phyloP scores from a whole-genome alignment of 2,113 vertebrate genomes.

The Oreocharis arfaki region DNA sequence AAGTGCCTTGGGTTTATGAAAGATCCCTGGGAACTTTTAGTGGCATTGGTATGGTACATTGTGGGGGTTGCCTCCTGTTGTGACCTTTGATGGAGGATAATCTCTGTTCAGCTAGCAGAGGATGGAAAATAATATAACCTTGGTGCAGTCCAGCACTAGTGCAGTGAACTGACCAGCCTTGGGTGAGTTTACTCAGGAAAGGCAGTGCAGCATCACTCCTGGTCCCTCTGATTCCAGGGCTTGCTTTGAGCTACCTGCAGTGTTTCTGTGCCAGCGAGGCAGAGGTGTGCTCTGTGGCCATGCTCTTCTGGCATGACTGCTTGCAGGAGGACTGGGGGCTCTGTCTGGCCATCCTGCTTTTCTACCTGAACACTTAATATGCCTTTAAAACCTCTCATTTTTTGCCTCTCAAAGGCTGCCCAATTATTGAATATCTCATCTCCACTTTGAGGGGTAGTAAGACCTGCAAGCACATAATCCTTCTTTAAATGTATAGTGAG shows the following conservation, averaged over 20 bases:
- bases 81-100: background rate
- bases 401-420: background rate
- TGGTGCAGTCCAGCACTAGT: background rate
- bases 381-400: background rate
- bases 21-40: background rate
- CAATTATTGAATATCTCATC: background rate
- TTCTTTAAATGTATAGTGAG: background rate
- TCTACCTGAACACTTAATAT: background rate
- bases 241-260: accelerated
- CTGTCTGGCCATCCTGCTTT: background rate
- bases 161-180: background rate
- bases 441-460: background rate
- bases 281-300: accelerated
- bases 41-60: accelerated
- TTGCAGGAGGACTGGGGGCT: background rate
- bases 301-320: background rate
- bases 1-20: background rate
- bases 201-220: background rate
- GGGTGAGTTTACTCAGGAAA: background rate
- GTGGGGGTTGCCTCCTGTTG: background rate
- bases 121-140: background rate
- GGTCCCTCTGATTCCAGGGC: background rate
- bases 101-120: background rate
- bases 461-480: background rate
- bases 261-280: background rate